phyloP scores from a whole-genome alignment of 1,140 invertebrate species.

The Cyrtorhinus lividipennis region DNA sequence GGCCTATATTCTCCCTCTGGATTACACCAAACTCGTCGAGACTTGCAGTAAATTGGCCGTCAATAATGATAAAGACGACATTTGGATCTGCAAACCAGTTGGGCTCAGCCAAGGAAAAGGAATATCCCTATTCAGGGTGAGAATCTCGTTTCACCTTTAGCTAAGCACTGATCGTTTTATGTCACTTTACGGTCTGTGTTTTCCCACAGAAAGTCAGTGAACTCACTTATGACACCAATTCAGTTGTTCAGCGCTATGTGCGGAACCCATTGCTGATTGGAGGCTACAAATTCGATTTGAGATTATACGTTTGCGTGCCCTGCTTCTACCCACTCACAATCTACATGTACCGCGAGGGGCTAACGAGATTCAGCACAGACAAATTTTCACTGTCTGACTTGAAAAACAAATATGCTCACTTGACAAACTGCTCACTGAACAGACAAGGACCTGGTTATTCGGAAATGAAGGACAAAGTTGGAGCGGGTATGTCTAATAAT shows the following conservation, averaged over 20 bases:
- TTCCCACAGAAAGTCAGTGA: constrained; percentile 53
- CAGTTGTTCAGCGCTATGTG: constrained; percentile 68
- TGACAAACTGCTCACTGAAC: constrained; percentile 78
- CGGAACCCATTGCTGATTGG: constrained; percentile 70
- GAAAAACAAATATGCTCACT: constrained; percentile 72
- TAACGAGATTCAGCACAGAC: constrained; percentile 52
- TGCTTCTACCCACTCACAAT: constrained; percentile 66
- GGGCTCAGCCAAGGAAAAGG: constrained; percentile 68
- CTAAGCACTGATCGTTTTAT: neutral
- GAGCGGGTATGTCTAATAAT: constrained; percentile 45
- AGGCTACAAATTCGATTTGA: constrained; percentile 74
- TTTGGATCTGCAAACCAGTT: constrained; percentile 80
- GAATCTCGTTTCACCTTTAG: no score
- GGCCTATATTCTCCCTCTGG: constrained; percentile 64
- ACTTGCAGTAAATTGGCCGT: constrained; percentile 44
- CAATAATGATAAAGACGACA: constrained; percentile 26
- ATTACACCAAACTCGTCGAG: constrained; percentile 67
- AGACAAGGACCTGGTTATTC: constrained; percentile 62
- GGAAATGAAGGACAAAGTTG: constrained; percentile 62
- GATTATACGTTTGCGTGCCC: constrained; percentile 70
- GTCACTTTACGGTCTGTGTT: neutral
- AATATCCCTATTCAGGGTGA: constrained; percentile 65
- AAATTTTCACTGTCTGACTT: constrained; percentile 69
- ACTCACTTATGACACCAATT: constrained; percentile 48
- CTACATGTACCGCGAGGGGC: constrained; percentile 67